A percentile compares a stretch with the other conserved stretches of the same genome.
Evolutionary conservation across 2,888 invertebrate species (phyloP).

Genomic region (Cerceris ruficornis): DNA sequence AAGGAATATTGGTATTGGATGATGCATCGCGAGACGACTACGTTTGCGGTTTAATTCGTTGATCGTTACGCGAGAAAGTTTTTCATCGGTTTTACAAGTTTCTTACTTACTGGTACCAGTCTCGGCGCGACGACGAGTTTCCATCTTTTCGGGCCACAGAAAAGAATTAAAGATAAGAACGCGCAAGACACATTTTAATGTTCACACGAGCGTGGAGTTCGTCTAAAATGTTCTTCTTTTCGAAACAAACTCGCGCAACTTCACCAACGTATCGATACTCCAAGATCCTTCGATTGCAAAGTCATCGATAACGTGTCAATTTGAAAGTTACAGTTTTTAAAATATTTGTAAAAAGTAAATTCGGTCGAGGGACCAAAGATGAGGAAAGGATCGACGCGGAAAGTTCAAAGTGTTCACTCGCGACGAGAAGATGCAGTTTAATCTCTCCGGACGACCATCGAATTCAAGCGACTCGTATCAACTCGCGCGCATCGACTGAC

Average conservation of each 20-base stretch:
- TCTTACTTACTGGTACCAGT: constrained; percentile 44
- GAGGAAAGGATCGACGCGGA: too few species aligned
- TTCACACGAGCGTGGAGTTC: too few species aligned
- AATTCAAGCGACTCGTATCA: background rate
- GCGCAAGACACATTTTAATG: background rate
- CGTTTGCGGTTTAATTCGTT: background rate
- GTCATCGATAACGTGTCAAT: too few species aligned
- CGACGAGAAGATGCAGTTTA: background rate
- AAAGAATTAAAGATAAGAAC: background rate
- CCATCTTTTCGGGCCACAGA: constrained; percentile 36
- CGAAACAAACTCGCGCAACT: too few species aligned
- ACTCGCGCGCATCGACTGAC: background rate
- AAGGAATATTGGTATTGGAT: too few species aligned
- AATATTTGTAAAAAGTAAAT: too few species aligned
- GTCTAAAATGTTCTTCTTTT: too few species aligned
- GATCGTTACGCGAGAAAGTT: background rate
- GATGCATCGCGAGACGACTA: background rate
- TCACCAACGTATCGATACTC: too few species aligned
- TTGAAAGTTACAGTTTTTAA: too few species aligned
- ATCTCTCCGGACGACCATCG: background rate
- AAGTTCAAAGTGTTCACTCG: background rate
- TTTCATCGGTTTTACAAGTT: background rate
- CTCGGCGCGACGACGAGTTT: constrained; percentile 48
- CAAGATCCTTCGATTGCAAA: too few species aligned
- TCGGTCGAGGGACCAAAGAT: too few species aligned